Conservation (phyloP, 2,113 vertebrate genomes). For the Xenus cinereus region DNA sequence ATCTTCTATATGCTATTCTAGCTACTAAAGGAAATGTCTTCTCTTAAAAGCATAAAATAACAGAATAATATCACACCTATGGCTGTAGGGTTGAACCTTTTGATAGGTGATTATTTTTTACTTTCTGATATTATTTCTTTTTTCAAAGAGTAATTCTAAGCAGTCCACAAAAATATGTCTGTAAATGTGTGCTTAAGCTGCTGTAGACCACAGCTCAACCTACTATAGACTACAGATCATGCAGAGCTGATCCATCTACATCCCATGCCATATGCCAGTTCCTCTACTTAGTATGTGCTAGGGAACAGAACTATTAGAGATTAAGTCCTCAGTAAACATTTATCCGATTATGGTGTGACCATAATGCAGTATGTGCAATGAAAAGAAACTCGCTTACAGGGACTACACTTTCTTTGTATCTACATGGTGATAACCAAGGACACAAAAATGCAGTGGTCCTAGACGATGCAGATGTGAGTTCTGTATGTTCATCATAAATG, state of each 20-base stretch:
- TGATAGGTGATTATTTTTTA: background rate
- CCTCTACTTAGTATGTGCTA: background rate
- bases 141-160: background rate
- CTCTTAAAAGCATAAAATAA: background rate
- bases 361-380: background rate
- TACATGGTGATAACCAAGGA: background rate
- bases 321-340: constrained; percentile 18
- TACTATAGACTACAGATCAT: background rate
- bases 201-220: background rate
- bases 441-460: background rate
- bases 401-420: background rate
- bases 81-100: background rate
- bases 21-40: background rate
- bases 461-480: background rate
- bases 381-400: background rate
- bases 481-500: background rate
- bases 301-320: background rate
- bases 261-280: background rate
- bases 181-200: background rate
- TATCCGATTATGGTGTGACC: background rate
- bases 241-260: background rate
- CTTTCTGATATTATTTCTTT: background rate
- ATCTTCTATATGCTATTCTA: background rate
- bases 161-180: background rate
- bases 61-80: background rate